Percentiles rank a stretch among this genome's conserved stretches.
These are phyloP conservation scores for Himalopsyche kuldschensis DNA, from an alignment of 2,888 invertebrate genomes.

Conservation along the genomic window DNA sequence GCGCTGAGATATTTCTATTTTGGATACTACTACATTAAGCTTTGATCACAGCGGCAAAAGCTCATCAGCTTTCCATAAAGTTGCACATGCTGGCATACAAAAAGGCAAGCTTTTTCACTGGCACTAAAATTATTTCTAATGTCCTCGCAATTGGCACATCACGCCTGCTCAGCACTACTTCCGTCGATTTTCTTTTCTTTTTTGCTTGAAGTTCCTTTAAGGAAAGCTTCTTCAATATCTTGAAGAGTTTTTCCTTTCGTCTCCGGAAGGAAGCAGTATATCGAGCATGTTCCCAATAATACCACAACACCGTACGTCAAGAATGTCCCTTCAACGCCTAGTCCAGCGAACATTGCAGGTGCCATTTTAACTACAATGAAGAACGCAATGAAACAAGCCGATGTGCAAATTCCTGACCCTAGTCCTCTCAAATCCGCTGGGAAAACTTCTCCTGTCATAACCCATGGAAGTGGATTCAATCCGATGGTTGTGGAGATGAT, in stretches of 20 bases:
- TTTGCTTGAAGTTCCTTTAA: conserved; percentile 18
- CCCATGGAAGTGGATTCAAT: conserved; percentile 70
- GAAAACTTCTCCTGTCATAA: conserved; percentile 75
- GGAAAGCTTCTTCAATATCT: conserved; percentile 67
- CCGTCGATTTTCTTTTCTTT: neutral
- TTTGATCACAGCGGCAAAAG: neutral
- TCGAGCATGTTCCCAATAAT: conserved; percentile 59
- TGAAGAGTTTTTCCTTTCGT: conserved; percentile 69
- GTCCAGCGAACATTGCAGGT: conserved; percentile 60
- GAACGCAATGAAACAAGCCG: conserved; percentile 65
- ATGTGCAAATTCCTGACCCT: conserved; percentile 68
- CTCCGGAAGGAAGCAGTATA: conserved; percentile 67
- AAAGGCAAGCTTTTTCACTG: neutral
- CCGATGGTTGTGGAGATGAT: conserved; percentile 65
- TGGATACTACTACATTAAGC: neutral
- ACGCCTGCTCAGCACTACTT: neutral
- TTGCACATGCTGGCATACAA: neutral
- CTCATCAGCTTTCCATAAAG: neutral
- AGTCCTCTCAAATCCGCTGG: conserved; percentile 64
- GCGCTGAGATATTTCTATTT: neutral
- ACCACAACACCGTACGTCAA: conserved; percentile 63
- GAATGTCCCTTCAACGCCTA: conserved; percentile 68
- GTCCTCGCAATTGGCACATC: neutral
- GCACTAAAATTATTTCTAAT: neutral
- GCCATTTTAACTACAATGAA: conserved; percentile 70